Conservation (phyloP, 2,888 invertebrate genomes). For the Leucozona laternaria region DNA sequence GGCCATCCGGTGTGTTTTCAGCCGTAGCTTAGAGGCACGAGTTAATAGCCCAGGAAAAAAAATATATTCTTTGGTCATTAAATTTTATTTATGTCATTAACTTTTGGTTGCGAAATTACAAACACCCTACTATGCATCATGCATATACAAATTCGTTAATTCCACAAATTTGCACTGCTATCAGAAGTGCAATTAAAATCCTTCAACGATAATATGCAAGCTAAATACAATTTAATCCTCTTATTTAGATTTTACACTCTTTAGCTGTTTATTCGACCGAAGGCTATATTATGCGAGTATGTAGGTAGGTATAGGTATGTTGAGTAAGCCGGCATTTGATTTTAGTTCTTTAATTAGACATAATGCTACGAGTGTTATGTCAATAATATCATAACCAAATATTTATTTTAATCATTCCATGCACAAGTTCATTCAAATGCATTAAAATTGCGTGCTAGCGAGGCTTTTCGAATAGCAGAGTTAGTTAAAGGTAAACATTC, state of each 20-base stretch:
- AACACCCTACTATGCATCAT: too few species aligned
- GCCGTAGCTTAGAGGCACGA: too few species aligned
- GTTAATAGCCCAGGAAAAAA: too few species aligned
- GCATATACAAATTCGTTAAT: background rate
- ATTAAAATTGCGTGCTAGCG: background rate
- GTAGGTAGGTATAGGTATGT: background rate
- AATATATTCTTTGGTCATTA: too few species aligned
- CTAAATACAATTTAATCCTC: conserved; percentile 35
- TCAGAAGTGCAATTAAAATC: conserved; percentile 3
- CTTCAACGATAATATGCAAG: conserved; percentile 3
- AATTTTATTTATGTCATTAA: too few species aligned
- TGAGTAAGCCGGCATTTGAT: conserved; percentile 1
- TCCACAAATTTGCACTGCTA: conserved; percentile 8
- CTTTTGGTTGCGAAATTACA: too few species aligned
- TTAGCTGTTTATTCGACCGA: conserved; percentile 40
- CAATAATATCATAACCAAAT: conserved; percentile 24
- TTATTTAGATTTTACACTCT: conserved; percentile 33
- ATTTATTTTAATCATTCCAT: conserved; percentile 25
- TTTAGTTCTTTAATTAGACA: conserved; percentile 15
- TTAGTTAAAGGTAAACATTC: background rate
- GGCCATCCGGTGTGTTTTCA: too few species aligned
- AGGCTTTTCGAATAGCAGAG: background rate
- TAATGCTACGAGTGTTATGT: conserved; percentile 16
- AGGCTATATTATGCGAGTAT: conserved; percentile 1
- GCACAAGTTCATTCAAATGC: conserved; percentile 12